A percentile compares a stretch with the other conserved stretches of the same genome.
Evolutionary conservation across 2,113 vertebrate genomes (phyloP).

Genomic region (Chlorocebus sabaeus): DNA sequence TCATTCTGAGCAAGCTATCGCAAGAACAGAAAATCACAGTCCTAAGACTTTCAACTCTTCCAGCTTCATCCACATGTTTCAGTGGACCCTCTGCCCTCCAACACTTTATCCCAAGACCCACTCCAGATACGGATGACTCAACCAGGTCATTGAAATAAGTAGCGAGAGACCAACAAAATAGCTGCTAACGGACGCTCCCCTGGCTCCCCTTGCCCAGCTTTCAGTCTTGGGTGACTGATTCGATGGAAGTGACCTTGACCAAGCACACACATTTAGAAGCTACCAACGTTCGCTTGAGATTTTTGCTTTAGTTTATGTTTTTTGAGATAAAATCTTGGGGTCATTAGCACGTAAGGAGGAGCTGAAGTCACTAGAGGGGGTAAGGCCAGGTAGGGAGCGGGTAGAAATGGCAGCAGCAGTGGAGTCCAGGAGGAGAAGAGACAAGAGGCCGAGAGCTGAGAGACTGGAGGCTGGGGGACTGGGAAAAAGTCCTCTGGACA

Average conservation of each 20-base stretch:
- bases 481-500: no score
- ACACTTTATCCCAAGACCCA: neutral
- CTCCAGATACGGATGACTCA: neutral
- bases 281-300: neutral
- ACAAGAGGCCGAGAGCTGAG: neutral
- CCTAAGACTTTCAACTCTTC: fast-evolving
- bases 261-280: neutral
- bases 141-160: no score
- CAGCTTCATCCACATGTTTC: neutral
- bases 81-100: neutral
- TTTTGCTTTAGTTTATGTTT: neutral
- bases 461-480: fast-evolving
- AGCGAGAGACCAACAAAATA: fast-evolving
- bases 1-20: no score
- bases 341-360: neutral
- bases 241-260: neutral
- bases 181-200: fast-evolving
- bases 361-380: no score
- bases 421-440: no score
- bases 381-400: neutral
- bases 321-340: neutral
- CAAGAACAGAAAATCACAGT: neutral
- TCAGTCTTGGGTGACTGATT: fast-evolving
- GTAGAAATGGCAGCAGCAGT: no score
- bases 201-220: no score